Evolutionary conservation across 2,113 vertebrate genomes (phyloP).

Genomic region (Taurulus bubalis): DNA sequence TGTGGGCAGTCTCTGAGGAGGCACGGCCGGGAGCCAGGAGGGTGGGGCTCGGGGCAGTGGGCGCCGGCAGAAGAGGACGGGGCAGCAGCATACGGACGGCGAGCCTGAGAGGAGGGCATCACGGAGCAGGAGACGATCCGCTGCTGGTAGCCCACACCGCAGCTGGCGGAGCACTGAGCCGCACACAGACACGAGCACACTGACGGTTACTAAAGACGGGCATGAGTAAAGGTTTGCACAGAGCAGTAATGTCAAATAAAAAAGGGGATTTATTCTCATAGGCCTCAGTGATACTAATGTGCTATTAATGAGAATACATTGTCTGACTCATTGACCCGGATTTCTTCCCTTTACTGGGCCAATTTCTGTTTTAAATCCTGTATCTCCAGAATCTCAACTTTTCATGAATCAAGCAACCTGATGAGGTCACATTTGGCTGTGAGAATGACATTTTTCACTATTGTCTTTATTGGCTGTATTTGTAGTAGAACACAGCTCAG

Average conservation of each 20-base stretch:
- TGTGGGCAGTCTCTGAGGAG: conserved; percentile 83
- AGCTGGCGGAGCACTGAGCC: conserved; percentile 89
- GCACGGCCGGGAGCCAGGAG: conserved; percentile 81
- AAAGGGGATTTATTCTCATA: neutral
- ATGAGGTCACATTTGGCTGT: neutral
- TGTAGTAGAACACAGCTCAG: neutral
- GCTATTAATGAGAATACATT: neutral
- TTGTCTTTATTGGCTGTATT: neutral
- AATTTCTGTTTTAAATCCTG: neutral
- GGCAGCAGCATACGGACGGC: conserved; percentile 50
- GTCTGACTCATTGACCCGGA: neutral
- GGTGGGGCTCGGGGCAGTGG: conserved; percentile 82
- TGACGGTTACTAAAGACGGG: neutral
- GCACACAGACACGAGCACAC: conserved; percentile 35
- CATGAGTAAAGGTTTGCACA: neutral
- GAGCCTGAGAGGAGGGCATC: conserved; percentile 66
- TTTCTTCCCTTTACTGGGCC: neutral
- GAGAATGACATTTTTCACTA: neutral
- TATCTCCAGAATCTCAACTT: neutral
- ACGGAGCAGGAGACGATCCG: conserved; percentile 87
- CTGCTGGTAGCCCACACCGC: conserved; percentile 84
- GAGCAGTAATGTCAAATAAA: neutral
- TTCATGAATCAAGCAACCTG: neutral
- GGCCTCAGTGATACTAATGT: neutral
- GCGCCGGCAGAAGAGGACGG: conserved; percentile 54